A percentile compares a stretch with the other conserved stretches of the same genome.
phyloP scores from a whole-genome alignment of 2,113 vertebrate genomes.

The Speoplatyrhinus poulsoni region DNA sequence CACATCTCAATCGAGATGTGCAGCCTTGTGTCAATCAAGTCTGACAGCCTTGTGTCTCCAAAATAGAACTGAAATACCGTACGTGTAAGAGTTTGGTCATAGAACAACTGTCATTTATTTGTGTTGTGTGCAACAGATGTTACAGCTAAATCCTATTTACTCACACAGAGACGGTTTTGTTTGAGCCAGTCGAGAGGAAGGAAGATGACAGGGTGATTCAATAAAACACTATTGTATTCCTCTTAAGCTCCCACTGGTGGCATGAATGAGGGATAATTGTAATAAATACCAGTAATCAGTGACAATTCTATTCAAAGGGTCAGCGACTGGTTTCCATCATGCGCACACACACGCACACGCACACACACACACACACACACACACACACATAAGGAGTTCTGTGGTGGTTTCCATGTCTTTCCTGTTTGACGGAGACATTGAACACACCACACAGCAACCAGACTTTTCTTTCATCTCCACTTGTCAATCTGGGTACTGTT shows the following conservation, averaged over 20 bases:
- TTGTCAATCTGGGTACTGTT: slow-evolving; percentile 7
- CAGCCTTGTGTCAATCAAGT: background rate
- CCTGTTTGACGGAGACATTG: slow-evolving; percentile 37
- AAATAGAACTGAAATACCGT: slow-evolving; percentile 17
- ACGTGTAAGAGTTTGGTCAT: background rate
- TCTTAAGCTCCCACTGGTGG: slow-evolving; percentile 86
- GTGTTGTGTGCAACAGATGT: slow-evolving; percentile 37
- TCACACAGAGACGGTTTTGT: slow-evolving; percentile 65
- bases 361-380: slow-evolving; percentile 1
- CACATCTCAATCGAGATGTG: background rate
- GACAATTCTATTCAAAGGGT: slow-evolving; percentile 83
- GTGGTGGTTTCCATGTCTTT: slow-evolving; percentile 1
- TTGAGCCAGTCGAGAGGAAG: slow-evolving; percentile 54
- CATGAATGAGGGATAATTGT: slow-evolving; percentile 89
- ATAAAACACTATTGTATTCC: slow-evolving; percentile 89
- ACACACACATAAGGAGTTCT: background rate
- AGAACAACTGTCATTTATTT: slow-evolving; percentile 35
- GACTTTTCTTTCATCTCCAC: slow-evolving; percentile 51
- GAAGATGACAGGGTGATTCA: slow-evolving; percentile 80
- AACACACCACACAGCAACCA: slow-evolving; percentile 57
- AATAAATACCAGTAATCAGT: slow-evolving; percentile 93
- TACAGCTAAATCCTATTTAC: slow-evolving; percentile 52
- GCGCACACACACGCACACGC: slow-evolving; percentile 25
- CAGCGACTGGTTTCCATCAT: slow-evolving; percentile 87
- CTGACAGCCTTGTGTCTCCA: background rate